These are phyloP conservation scores for Diabrotica virgifera DNA, from an alignment of 1,140 invertebrate genomes.

Conservation along the genomic window DNA sequence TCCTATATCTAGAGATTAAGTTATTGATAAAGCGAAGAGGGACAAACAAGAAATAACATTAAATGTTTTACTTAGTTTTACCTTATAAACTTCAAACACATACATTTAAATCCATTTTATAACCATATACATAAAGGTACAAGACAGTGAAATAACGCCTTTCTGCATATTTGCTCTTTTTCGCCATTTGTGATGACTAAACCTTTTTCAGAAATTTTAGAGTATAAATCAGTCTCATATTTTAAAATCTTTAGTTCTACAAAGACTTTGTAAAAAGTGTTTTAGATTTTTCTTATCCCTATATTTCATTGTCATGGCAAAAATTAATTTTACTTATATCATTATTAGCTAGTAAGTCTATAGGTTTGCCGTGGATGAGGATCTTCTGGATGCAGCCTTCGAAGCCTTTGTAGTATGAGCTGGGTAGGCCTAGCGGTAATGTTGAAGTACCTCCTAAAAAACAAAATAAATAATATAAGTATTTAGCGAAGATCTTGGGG, in stretches of 20 bases:
- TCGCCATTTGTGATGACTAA: conserved; percentile 18
- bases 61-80: too few relatives aligned
- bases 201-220: conserved; percentile 24
- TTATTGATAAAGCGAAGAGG: too few relatives aligned
- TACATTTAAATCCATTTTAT: too few relatives aligned
- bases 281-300: conserved; percentile 16
- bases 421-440: conserved; percentile 42
- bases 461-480: background rate
- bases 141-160: background rate
- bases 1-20: too few relatives aligned
- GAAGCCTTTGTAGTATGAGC: conserved; percentile 47
- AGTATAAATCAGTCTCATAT: conserved; percentile 34
- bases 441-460: conserved; percentile 41
- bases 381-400: conserved; percentile 46
- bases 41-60: too few relatives aligned
- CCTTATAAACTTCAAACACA: too few relatives aligned
- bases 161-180: background rate
- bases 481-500: too few relatives aligned
- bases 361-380: conserved; percentile 41
- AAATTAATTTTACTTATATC: conserved; percentile 42
- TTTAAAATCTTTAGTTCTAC: conserved; percentile 23
- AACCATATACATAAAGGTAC: too few relatives aligned
- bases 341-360: conserved; percentile 41
- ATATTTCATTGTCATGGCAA: conserved; percentile 48
- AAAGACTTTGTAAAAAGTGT: conserved; percentile 13